Evolutionary conservation across 2,797 vertebrate genomes (phyloP), one percentile per base, ranked within the genome.

Genomic region (Sciaenops ocellatus): DNA sequence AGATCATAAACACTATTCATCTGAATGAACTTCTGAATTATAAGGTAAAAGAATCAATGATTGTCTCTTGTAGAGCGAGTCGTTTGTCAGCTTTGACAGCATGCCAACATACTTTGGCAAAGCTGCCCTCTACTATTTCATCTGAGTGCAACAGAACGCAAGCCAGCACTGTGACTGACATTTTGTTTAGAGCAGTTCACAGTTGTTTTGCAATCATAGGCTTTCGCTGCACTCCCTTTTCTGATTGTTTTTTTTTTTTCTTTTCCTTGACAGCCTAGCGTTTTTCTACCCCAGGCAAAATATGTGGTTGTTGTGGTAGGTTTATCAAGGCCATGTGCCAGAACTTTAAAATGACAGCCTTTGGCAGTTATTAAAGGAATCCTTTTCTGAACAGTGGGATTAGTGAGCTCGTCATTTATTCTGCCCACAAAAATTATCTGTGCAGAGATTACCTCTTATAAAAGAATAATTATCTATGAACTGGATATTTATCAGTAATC

Each of bases 61-160:
- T 67, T 64, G 13, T 24, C 46, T 72, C 62, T 67, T 16, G 17
- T 59, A 50, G 20, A 61, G 41, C 2, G 24, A 56, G 38, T 2
- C 10, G 20, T 55, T 47, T 61, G n/a, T 62, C 54, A 55, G 24
- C 70, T 66, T 54, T 86, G 60, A 73, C 54, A 24, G 9, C 17
- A 15, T 64, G 82, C 80, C 83, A 89, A 34, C 47, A 22, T 65
- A 71, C 20, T 78, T 86, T 87, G 78, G 55, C 70, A 82, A 47
- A 41, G 57, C 38, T 38, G 12, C 10, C 4, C 13, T 50, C 41
- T 34, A 26, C 18, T 47, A 12, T 83, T 86, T 85, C 38, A 80
- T 82, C 24, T 78, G 73, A 11, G 50, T 73, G 52, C 76, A 69
- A 67, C 52, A 52, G 30, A 78, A 65, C 16, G 41, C 70, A 72